Evolutionary conservation across 2,797 vertebrate species (phyloP).

Genomic region (Picus viridis): DNA sequence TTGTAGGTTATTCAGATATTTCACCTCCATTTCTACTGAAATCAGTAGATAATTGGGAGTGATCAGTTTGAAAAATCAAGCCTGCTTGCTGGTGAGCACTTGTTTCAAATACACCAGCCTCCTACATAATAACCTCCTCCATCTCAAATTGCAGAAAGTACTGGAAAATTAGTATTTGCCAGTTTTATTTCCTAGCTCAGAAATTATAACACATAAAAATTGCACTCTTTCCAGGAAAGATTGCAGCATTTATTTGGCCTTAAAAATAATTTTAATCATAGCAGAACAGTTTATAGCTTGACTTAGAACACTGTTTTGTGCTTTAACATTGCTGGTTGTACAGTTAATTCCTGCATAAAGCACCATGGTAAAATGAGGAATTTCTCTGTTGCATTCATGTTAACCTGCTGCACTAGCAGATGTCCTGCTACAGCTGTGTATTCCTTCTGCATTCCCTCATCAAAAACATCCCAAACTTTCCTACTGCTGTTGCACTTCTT

Average conservation of each 20-base stretch:
- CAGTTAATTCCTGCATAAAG: neutral
- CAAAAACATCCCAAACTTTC: conserved; percentile 4
- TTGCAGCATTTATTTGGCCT: neutral
- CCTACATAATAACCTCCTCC: conserved; percentile 10
- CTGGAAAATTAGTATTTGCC: neutral
- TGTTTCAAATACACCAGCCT: neutral
- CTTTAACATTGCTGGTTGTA: neutral
- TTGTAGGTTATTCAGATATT: neutral
- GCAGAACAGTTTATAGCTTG: neutral
- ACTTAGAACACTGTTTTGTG: neutral
- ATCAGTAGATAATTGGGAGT: neutral
- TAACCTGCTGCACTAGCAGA: neutral
- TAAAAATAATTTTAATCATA: neutral
- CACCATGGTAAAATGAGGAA: neutral
- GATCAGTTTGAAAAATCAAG: neutral
- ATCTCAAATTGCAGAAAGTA: conserved; percentile 1
- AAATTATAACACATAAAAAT: neutral
- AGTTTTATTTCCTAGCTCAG: neutral
- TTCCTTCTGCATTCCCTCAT: neutral
- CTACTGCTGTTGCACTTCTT: conserved; percentile 44
- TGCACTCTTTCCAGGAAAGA: neutral
- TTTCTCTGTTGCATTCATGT: neutral
- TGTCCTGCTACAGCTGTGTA: conserved; percentile 27
- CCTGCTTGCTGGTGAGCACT: neutral
- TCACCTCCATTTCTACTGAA: neutral